These are phyloP conservation scores for Varroa destructor DNA, from an alignment of 1,140 invertebrate species.

Conservation along the genomic window DNA sequence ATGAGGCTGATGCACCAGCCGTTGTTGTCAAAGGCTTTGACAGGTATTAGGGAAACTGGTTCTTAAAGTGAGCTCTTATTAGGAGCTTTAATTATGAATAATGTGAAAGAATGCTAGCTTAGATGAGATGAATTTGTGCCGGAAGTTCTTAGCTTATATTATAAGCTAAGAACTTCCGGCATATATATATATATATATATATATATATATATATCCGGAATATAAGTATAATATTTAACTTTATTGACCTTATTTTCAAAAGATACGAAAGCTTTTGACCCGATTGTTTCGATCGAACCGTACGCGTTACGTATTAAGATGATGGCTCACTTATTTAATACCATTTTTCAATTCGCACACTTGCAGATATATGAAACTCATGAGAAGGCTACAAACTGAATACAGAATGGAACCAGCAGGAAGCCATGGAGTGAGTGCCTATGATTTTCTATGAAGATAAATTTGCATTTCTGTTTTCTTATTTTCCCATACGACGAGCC, in stretches of 20 bases:
- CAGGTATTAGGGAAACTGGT: conserved; percentile 38
- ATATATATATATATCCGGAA: too few species aligned
- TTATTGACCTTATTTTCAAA: too few species aligned
- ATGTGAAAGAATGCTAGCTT: too few species aligned
- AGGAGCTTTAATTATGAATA: neutral
- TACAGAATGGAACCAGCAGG: conserved; percentile 99
- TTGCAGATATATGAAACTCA: conserved; percentile 68
- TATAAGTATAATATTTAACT: too few species aligned
- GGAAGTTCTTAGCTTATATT: neutral
- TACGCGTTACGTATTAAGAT: neutral
- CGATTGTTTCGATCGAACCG: neutral
- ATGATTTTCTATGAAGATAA: too few species aligned
- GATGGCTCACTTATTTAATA: neutral
- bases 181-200: too few species aligned
- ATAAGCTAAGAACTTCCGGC: too few species aligned
- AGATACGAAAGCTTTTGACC: too few species aligned
- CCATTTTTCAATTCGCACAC: conserved; percentile 32
- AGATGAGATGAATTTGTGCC: neutral
- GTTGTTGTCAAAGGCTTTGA: conserved; percentile 59
- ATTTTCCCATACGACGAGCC: too few species aligned
- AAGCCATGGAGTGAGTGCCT: conserved; percentile 64
- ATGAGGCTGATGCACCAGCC: conserved; percentile 58
- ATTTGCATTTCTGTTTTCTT: too few species aligned
- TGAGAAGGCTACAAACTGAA: conserved; percentile 66
- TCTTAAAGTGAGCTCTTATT: neutral